Base-by-base conservation (phyloP, 2,888 invertebrate species). In the Harpagoxenus sublaevis region DNA sequence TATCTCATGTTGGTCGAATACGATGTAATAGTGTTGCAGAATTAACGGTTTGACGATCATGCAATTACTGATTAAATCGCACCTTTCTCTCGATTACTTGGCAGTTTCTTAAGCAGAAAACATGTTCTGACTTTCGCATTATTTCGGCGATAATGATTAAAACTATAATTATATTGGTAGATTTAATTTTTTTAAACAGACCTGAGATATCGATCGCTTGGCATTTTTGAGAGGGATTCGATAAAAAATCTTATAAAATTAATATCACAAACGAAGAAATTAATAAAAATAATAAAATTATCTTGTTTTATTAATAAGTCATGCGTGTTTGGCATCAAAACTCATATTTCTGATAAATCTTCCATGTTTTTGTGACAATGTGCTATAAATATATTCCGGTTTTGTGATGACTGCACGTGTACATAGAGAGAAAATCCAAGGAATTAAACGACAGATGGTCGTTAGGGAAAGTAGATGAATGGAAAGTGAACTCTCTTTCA, bases 401-500 rank as follows among this genome's bases (percentile, higher is more conserved):
- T 35, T 35, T 60, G 15, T 48, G 35, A 78, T 68, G 23, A 78
- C 6, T 10, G 10, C 15, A 28, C 6, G 5, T 48, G 5, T 23
- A n/a, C n/a, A 23, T 10, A 60, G 28, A 79, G 60, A 79, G 60
- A 79, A 71, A 79, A 79, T 60, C 39, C 42, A 48, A 60, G 68
- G 12, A 78, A 42, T 57, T 31, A 39, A 66, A 6, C 45, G 57
- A 73, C 79, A 79, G 73, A 70, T 70, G 57, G 78, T 48, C 18
- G 31, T 60, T 79, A 79, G 83, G 83, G 86, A 86, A 86, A 86
- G 86, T 77, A 77, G 77, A 73, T 63, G 63, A 81, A 53, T 86
- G 85, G 85, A 86, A 86, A 86, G 86, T 77, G 74, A 86, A 74
- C 85, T 86, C 85, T 83, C 86, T 68, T 86, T 77, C 77, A 65